Evolutionary conservation across 2,113 vertebrate genomes (phyloP).

Genomic region (Gallinago paraguaiae): DNA sequence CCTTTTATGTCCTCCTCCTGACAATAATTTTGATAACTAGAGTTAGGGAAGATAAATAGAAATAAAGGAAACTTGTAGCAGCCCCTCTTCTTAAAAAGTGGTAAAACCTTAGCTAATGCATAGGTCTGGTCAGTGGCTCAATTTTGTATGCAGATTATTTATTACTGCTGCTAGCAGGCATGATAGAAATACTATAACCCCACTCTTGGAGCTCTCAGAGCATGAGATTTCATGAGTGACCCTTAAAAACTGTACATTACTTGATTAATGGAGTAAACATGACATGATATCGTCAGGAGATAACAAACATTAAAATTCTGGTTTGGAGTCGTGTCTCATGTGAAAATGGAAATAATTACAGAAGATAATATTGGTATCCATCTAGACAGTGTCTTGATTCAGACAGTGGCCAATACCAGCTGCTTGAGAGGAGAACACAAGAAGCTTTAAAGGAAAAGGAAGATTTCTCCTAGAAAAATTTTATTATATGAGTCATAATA

Average conservation of each 20-base stretch:
- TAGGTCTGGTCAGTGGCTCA: not conserved
- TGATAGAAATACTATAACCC: not conserved
- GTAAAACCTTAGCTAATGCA: not conserved
- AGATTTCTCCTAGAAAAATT: not conserved
- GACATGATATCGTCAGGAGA: not conserved
- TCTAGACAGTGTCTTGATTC: not conserved
- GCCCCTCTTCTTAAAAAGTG: not conserved
- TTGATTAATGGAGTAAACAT: not conserved
- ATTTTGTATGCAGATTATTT: not conserved
- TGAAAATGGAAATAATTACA: not conserved
- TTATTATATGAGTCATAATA: not conserved
- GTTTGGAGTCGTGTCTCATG: not conserved
- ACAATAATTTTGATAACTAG: not conserved
- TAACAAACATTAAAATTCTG: not conserved
- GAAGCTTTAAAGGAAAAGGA: not conserved
- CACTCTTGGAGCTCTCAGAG: not conserved
- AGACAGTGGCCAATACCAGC: not conserved
- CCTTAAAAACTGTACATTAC: not conserved
- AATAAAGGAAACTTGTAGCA: not conserved
- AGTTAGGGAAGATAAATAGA: not conserved
- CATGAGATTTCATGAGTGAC: not conserved
- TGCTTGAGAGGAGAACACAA: not conserved
- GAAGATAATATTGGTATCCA: not conserved
- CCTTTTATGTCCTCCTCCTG: not conserved
- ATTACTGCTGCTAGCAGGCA: not conserved